These are phyloP conservation scores for Acleris emargana DNA, from an alignment of 2,888 invertebrate genomes.

Conservation along the genomic window DNA sequence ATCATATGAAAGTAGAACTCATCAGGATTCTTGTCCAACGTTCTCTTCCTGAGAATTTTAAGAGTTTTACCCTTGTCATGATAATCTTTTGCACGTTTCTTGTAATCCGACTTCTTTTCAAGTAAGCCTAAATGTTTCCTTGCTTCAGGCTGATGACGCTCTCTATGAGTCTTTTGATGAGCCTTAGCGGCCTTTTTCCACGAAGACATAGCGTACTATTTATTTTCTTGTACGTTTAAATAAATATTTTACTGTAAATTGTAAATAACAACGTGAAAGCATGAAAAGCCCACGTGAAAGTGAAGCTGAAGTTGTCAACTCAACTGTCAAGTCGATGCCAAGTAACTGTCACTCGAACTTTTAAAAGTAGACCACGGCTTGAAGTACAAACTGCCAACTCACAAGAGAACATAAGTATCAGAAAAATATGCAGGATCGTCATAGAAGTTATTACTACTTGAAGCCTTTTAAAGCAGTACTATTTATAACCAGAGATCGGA, in stretches of 20 bases:
- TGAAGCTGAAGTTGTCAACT: neutral
- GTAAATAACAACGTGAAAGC: neutral
- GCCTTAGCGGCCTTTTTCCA: constrained; percentile 95
- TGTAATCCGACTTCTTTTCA: constrained; percentile 96
- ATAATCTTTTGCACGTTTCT: constrained; percentile 89
- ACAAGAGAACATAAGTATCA: too few relatives aligned
- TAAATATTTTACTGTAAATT: neutral
- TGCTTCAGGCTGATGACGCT: constrained; percentile 92
- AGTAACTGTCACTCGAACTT: neutral
- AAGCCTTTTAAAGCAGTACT: too few relatives aligned
- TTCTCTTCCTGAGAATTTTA: constrained; percentile 91
- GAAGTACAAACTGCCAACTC: neutral
- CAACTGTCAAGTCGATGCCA: neutral
- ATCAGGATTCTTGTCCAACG: constrained; percentile 97
- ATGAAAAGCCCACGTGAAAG: constrained; percentile 7
- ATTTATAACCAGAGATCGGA: too few relatives aligned
- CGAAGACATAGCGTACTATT: constrained; percentile 88
- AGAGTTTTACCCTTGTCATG: constrained; percentile 93
- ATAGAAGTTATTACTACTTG: too few relatives aligned
- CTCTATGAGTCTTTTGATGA: constrained; percentile 92
- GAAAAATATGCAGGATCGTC: too few relatives aligned
- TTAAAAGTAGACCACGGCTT: neutral
- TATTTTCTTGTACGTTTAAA: neutral
- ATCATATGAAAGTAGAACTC: constrained; percentile 99
- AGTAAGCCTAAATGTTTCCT: constrained; percentile 91